Base-by-base conservation (phyloP, 2,113 vertebrate genomes). In the Aegithalos caudatus region DNA sequence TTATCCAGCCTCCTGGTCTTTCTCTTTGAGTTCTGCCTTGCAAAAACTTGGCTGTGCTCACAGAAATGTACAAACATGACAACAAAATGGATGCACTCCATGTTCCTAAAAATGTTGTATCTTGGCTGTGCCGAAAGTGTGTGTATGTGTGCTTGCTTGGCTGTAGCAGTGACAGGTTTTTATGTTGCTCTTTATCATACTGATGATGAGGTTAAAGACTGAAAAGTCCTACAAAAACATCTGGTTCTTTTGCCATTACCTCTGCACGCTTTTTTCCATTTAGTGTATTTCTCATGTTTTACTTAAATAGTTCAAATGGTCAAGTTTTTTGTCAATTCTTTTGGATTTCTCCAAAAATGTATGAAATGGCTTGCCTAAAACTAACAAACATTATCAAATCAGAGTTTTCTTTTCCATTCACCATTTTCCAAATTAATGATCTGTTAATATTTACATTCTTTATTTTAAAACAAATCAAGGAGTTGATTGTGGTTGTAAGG, bases 81-180 rank as follows among this genome's bases (percentile, higher is more conserved):
- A 96, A 61, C 67, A 85, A 91, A 94, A 97, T 97, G 91, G 88
- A 92, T 95, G 81, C 60, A 95, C 86, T 97, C 88, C 87, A 50
- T 86, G 82, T 94, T 95, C 93, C 86, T 90, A 86, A 92, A 93
- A 92, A 70, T 91, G 95, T 96, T 90, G 81, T 74, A n/a, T 61
- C 44, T 93, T 96, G 92, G 90, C 94, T 66, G 31, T 85, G 79
- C 62, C 81, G 38, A 17, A 64, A 61, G 77, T 86, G 51, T 88
- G 72, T 78, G 44, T 88, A 8, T 85, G 38, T 80, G 42, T 70
- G 16, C 62, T 85, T 73, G 35, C 89, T 90, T 96, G 93, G 94
- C 92, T 1, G 6, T 45, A 90, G 87, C 71, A 77, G 38, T 73
- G 81, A 76, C 81, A 74, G 40, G 33, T 50, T 92, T 92, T 94